Base-by-base conservation (phyloP, 2,888 invertebrate genomes). In the Ecdyonurus torrentis region DNA sequence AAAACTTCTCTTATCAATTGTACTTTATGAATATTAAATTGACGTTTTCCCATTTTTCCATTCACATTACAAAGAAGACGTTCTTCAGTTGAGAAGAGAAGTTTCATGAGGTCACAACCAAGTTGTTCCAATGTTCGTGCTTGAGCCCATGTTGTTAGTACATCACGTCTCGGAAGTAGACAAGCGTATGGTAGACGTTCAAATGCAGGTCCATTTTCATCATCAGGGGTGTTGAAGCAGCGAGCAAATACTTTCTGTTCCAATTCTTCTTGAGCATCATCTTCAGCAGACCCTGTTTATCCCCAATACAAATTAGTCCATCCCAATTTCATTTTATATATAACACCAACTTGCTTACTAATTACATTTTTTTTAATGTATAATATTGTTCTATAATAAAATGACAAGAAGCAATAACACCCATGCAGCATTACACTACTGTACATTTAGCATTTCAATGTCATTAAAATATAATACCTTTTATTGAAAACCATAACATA, bases 41-140 rank as follows among this genome's bases (percentile, higher is more conserved):
- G 75, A 63, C 74, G 74, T 66, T 76, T 76, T 60, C 76, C 76
- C 76, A 76, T 75, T 71, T 76, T 76, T 59, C 76, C 76, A 66
- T 76, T 76, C 3, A 76, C 76, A 67, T 76, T 76, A 68, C 76
- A 76, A 24, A 76, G 68, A 65, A 76, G 74, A 68, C 76, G 72
- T 68, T 76, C 76, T 67, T 76, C 76, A 5, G 74, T 73, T 20
- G 76, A 74, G 66, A 76, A 76, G 25, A 76, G 70, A 55, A 76
- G 73, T 68, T 76, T 76, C 76, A 76, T 76, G 61, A 76, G 71
- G 69, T 76, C 76, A 67, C 76, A 76, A 62, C 75, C 76, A 59
- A 76, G 71, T 69, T 76, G 76, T 69, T 76, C 76, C 70, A 75
- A 72, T 37, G 76, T 75, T 62, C 76, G 73, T 2, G 75, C 74